Conservation (phyloP, 1,140 invertebrate species). For the Drosophila nigromelanica region DNA sequence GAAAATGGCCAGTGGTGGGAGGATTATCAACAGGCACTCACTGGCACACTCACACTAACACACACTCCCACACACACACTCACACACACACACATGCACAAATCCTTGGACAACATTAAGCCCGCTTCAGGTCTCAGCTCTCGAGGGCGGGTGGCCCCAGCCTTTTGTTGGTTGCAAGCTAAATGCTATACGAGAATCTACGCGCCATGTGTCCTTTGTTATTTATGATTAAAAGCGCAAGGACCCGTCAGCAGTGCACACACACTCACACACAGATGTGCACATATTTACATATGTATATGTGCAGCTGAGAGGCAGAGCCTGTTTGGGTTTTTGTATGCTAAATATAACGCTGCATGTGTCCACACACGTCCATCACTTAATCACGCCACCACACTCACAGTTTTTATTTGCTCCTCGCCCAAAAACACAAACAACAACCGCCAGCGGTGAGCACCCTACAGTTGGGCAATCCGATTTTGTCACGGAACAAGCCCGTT, state of each 20-base stretch:
- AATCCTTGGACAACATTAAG: slow-evolving; percentile 60
- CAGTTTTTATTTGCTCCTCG: slow-evolving; percentile 6
- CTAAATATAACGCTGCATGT: slow-evolving; percentile 81
- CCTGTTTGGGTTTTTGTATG: slow-evolving; percentile 64
- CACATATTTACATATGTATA: slow-evolving; percentile 37
- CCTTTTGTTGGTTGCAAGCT: slow-evolving; percentile 69
- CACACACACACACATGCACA: slow-evolving; percentile 19
- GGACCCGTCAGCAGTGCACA: slow-evolving; percentile 58
- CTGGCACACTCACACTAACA: not conserved
- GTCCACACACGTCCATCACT: slow-evolving; percentile 81
- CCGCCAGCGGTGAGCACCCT: not conserved
- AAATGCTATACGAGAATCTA: slow-evolving; percentile 61
- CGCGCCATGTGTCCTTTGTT: slow-evolving; percentile 79
- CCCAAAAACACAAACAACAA: not conserved
- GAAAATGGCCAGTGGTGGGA: slow-evolving; percentile 45
- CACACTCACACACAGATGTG: slow-evolving; percentile 12
- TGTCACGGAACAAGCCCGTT: not conserved
- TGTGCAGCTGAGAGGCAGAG: slow-evolving; percentile 3
- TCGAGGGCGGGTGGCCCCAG: slow-evolving; percentile 11
- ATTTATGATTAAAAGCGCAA: slow-evolving; percentile 82
- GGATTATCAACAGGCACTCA: slow-evolving; percentile 74
- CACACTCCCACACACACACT: not conserved
- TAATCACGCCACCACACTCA: slow-evolving; percentile 75
- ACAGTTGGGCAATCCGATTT: not conserved
- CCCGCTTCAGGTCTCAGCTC: slow-evolving; percentile 4